Conservation (phyloP, 2,888 invertebrate species). For the Polyommatus icarus region DNA sequence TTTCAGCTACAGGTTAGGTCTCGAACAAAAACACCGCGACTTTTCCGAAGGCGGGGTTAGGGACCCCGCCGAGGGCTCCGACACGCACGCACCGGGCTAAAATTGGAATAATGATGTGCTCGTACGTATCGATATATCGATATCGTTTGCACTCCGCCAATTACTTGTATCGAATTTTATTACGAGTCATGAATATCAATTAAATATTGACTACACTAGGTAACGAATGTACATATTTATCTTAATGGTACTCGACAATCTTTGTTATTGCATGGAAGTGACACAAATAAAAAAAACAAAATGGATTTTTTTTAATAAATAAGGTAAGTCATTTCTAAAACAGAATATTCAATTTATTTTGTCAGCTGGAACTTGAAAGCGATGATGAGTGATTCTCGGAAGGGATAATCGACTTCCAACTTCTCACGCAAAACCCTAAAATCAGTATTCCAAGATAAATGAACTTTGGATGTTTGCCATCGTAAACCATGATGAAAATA, state of each 20-base stretch:
- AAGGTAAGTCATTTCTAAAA: neutral
- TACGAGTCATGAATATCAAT: neutral
- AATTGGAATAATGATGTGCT: slow-evolving; percentile 42
- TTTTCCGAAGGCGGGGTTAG: slow-evolving; percentile 39
- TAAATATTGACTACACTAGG: neutral
- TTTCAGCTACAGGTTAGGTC: slow-evolving; percentile 12
- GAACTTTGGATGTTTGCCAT: slow-evolving; percentile 2
- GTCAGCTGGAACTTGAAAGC: neutral
- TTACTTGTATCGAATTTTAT: neutral
- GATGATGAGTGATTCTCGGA: neutral
- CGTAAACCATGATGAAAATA: slow-evolving; percentile 1
- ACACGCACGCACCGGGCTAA: slow-evolving; percentile 41
- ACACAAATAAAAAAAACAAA: too few species aligned
- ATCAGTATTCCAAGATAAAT: neutral
- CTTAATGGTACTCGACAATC: neutral
- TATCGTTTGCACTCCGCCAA: neutral
- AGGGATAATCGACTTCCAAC: neutral
- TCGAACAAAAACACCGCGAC: slow-evolving; percentile 16
- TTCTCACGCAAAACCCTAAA: neutral
- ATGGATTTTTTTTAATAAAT: too few species aligned
- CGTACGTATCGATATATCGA: slow-evolving; percentile 35
- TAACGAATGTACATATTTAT: neutral
- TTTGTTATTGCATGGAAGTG: too few species aligned
- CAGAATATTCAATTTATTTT: neutral
- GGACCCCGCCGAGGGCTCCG: slow-evolving; percentile 44